These are phyloP conservation scores for Drosophila koepferae DNA, from an alignment of 2,888 invertebrate genomes.

Conservation along the genomic window DNA sequence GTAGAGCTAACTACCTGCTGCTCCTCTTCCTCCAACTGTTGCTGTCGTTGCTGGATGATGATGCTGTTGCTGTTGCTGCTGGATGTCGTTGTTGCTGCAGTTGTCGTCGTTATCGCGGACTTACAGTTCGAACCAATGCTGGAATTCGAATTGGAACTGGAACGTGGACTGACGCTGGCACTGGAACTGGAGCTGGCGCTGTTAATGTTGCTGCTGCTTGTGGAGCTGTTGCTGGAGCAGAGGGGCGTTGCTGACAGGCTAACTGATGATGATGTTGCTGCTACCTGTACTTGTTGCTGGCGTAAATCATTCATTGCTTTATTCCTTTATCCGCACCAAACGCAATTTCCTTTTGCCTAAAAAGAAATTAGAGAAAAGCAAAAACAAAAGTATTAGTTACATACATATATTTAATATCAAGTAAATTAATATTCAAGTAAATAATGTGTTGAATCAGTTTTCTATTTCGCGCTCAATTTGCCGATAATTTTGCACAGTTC, in stretches of 20 bases:
- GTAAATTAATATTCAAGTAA: not conserved
- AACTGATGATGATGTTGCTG: conserved; percentile 77
- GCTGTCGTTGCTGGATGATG: conserved; percentile 24
- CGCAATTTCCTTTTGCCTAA: conserved; percentile 44
- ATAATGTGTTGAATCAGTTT: not conserved
- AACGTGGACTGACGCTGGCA: conserved; percentile 50
- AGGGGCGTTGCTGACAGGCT: conserved; percentile 50
- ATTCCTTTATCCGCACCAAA: conserved; percentile 62
- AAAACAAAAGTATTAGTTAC: not conserved
- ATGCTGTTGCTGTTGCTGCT: conserved; percentile 7
- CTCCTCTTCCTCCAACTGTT: conserved; percentile 44
- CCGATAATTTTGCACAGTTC: not conserved
- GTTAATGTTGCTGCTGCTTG: conserved; percentile 22
- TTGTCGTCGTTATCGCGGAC: conserved; percentile 38
- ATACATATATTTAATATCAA: not conserved
- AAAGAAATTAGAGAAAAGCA: not conserved
- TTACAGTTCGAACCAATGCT: conserved; percentile 43
- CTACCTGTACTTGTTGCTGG: conserved; percentile 76
- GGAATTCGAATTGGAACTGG: conserved; percentile 40
- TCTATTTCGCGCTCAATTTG: not conserved
- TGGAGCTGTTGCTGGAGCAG: conserved; percentile 34
- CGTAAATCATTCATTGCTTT: conserved; percentile 79
- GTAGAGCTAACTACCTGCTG: conserved; percentile 64
- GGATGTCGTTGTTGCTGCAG: conserved; percentile 13
- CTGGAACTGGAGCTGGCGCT: conserved; percentile 32